Conservation (phyloP, 2,888 invertebrate genomes). For the Lymantria dispar region DNA sequence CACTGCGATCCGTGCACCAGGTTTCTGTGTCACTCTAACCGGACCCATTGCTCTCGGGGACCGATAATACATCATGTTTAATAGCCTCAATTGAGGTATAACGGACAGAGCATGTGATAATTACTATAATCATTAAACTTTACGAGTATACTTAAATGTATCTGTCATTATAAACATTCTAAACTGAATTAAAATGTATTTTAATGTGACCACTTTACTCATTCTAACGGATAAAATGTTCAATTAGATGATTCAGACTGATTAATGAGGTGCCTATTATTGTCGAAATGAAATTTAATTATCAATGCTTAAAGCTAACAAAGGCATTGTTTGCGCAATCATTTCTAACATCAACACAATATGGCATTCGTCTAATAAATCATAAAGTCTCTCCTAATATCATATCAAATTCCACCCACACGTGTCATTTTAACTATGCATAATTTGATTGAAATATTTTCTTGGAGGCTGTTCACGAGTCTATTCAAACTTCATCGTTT, state of each 20-base stretch:
- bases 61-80: conserved; percentile 17
- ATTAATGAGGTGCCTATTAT: background rate
- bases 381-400: conserved; percentile 10
- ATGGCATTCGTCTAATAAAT: conserved; percentile 19
- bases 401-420: conserved; percentile 12
- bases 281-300: conserved; percentile 3
- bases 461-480: background rate
- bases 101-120: conserved; percentile 7
- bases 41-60: conserved; percentile 37
- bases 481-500: background rate
- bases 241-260: background rate
- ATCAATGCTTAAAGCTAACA: background rate
- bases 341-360: conserved; percentile 20
- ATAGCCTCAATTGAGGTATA: conserved; percentile 10
- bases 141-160: background rate
- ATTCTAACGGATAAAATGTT: background rate
- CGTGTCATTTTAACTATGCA: background rate
- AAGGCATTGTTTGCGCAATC: conserved; percentile 7
- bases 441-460: background rate
- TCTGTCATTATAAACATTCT: background rate
- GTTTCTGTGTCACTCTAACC: conserved; percentile 66
- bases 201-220: background rate
- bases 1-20: conserved; percentile 48
- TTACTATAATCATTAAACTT: conserved; percentile 2
- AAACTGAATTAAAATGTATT: background rate